Base-by-base conservation (phyloP, 92 coral and sea anemone species). In the Desmophyllum pertusum region DNA sequence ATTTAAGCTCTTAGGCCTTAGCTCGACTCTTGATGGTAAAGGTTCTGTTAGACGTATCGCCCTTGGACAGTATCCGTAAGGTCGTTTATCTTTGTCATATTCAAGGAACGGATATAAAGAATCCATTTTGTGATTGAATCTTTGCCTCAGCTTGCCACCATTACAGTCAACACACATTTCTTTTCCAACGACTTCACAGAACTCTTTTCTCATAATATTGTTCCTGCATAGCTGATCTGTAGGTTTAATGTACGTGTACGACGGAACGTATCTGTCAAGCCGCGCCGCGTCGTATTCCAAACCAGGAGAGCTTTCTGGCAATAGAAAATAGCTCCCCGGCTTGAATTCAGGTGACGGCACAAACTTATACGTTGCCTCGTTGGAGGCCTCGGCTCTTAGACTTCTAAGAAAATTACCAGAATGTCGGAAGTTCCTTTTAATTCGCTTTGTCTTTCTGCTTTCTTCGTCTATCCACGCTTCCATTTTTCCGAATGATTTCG, bases 1-100 rank as follows among this genome's bases (percentile, higher is more conserved):
- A 14, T 17, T 38, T 15, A 68, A 17, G 7, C 46, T n/a, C 5
- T 36, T 52, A 8, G 62, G 83, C 17, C 37, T 27, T 6, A 6
- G 39, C 21, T 46, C 66, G 27, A 80, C 30, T 68, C 76, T 50
- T 25, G 77, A 71, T 31, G 92, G 90, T 15, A 93, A 67, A 15
- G 97, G 97, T 66, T 93, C 93, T 45, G 97, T 93, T 25, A 93
- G 75, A 29, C 97, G 85, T 25, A 86, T 77, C 37, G 89, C 82
- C 69, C 94, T 85, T 9, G 97, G 97, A 36, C 94, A 93, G 81
- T 92, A 93, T 0, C 97, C 97, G 53, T 93, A 93, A 15, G 97
- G 97, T 52, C 94, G 37, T 55, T 91, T 91, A 2, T 48, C 87
- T 53, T 77, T 72, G 23, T 88, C 86, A 80, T 90, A 93, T 62